Percentiles rank a stretch among this genome's conserved stretches.
These are phyloP conservation scores for Dendrolimus punctatus DNA, from an alignment of 1,140 invertebrate genomes.

Conservation along the genomic window DNA sequence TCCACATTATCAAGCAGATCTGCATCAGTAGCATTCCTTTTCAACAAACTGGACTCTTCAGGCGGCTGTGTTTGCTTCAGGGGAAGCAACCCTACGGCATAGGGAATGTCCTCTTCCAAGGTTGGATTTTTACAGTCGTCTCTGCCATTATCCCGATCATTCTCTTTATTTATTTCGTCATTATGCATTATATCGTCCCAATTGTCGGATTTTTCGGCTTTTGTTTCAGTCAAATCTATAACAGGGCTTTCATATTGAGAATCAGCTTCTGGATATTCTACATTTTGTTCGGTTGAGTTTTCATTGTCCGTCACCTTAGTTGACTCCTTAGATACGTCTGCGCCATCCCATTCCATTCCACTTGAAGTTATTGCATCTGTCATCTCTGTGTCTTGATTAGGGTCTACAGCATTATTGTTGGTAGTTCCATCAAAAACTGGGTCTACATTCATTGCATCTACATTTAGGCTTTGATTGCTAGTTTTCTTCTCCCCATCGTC, in stretches of 20 bases:
- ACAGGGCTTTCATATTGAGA: slow-evolving; percentile 16
- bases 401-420: slow-evolving; percentile 8
- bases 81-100: slow-evolving; percentile 52
- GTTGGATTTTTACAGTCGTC: slow-evolving; percentile 13
- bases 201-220: slow-evolving; percentile 16
- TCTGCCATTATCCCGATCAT: slow-evolving; percentile 19
- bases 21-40: slow-evolving; percentile 35
- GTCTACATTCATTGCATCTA: slow-evolving; percentile 19
- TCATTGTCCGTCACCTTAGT: slow-evolving; percentile 6
- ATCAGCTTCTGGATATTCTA: slow-evolving; percentile 3
- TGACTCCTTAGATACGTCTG: slow-evolving; percentile 16
- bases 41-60: slow-evolving; percentile 33
- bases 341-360: slow-evolving; percentile 35
- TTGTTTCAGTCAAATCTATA: slow-evolving; percentile 24
- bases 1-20: slow-evolving; percentile 38
- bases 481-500: slow-evolving; percentile 14
- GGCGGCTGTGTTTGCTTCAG: slow-evolving; percentile 35
- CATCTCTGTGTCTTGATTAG: slow-evolving; percentile 12
- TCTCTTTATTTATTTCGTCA: slow-evolving; percentile 16
- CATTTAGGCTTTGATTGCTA: slow-evolving; percentile 11
- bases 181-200: slow-evolving; percentile 19
- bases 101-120: slow-evolving; percentile 49
- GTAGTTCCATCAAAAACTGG: slow-evolving; percentile 19
- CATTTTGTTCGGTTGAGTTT: slow-evolving; percentile 4
- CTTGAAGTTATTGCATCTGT: slow-evolving; percentile 18